Evolutionary conservation across 2,888 invertebrate genomes (phyloP), one percentile per base, ranked within the genome.

Genomic region (Caenorhabditis wallacei): DNA sequence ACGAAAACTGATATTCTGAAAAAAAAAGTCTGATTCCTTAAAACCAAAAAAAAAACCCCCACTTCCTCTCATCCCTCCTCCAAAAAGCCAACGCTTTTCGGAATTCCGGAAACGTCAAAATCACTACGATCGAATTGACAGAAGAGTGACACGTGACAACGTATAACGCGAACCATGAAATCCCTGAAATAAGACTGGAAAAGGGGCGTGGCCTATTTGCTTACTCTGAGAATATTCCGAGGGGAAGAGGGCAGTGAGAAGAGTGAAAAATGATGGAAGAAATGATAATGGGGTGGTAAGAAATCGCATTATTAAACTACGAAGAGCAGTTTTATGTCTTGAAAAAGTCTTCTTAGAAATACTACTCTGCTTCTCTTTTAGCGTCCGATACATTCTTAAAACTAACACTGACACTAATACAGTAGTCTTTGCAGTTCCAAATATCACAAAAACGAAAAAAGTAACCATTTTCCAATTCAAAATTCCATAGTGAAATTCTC

Each of bases 121-220:
- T 79, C 18, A 79, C 43, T 1, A 79, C 78, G 35, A 54, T 16
- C 11, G 54, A 70, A 35, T 79, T 79, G 10, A 56, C 10, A 35
- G 24, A 64, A 3, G 78, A 79, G n/a, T 79, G 78, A 24, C 64
- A 70, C 0, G 78, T 64, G 22, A 35, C 56, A 2, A 71, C 40
- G 22, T 56, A 48, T 0, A 79, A 35, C 5, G 63, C 26, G 37
- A 43, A 64, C 56, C 63, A 64, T n/a, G 70, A 53, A 26, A 70
- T 59, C 35, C 54, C 78, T 79, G 56, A n/a, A 64, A 64, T 22
- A 7, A 2, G 30, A 8, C 2, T 30, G 11, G 20, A 40, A 57
- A 20, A 2, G 18, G 2, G 7, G 8, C 30, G 30, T 3, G 8
- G 30, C 30, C 1, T n/a, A 11, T 2, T 11, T 5, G 51, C 40